Evolutionary conservation across 2,888 invertebrate species (phyloP), one percentile per base, ranked within the genome.

Genomic region (Eupithecia vulgata): DNA sequence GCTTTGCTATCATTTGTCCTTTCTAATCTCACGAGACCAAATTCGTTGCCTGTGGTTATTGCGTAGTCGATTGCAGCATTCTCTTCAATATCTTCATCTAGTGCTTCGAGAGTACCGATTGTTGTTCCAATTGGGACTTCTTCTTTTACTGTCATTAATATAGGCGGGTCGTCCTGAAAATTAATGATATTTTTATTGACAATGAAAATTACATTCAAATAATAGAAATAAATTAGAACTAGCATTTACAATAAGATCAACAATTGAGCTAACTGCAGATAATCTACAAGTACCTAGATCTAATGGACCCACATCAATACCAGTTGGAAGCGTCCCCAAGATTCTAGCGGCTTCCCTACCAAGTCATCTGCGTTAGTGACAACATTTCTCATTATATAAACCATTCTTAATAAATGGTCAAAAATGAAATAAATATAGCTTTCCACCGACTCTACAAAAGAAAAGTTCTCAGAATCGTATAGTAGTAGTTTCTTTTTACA

Each of bases 11-110:
- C 95, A 6, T 95, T 94, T 0, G 95, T 95, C 5, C 97, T 91
- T 78, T 96, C 95, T 0, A 97, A 91, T 25, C 90, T 91, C 77
- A 97, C 95, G 0, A 96, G 86, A 10, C 95, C 95, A 40, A 95
- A 95, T 73, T 97, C 96, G 82, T 97, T 97, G 1, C 97, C 97
- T 83, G 96, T 95, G 95, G 95, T 96, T 21, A 97, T 97, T 0
- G 95, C 91, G 81, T 97, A 97, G 82, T 97, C 96, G 73, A 97
- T 96, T 73, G 95, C 95, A 0, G 97, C 97, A 86, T 97, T 97
- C 13, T 96, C 96, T 5, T 94, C 96, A 13, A 96, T 95, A 80
- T 98, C 97, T 81, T 96, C 96, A 83, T 98, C 97, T 30, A 96
- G 88, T 0, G 97, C 97, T 79, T 95, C 93, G 15, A 97, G 86